phyloP scores from a whole-genome alignment of 2,797 vertebrate species.

The Channallabes apus region DNA sequence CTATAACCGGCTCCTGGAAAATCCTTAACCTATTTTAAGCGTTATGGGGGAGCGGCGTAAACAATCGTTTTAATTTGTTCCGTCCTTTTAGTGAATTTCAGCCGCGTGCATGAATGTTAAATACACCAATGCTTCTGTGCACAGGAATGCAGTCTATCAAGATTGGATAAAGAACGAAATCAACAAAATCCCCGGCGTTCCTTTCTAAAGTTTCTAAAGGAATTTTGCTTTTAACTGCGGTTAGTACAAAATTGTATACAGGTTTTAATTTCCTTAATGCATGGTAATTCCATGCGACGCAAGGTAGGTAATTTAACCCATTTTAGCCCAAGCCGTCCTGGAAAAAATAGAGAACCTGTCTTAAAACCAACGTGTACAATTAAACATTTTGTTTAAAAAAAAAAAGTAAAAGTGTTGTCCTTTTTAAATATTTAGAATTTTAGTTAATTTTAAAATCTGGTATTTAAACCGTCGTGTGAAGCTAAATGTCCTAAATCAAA shows the following conservation, averaged over 20 bases:
- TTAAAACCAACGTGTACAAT: neutral
- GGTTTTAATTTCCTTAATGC: neutral
- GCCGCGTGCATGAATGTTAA: neutral
- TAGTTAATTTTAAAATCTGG: neutral
- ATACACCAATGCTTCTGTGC: constrained; percentile 15
- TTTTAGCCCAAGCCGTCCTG: neutral
- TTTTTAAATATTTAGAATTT: neutral
- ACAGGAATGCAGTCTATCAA: constrained; percentile 22
- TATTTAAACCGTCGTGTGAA: neutral
- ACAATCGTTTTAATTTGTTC: neutral
- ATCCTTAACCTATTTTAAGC: neutral
- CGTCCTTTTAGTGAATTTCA: constrained; percentile 3
- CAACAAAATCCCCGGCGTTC: constrained; percentile 6
- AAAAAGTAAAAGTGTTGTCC: neutral
- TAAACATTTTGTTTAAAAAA: neutral
- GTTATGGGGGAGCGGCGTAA: neutral
- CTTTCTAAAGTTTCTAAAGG: neutral
- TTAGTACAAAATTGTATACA: neutral
- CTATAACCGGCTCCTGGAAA: constrained; percentile 18
- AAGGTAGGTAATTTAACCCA: neutral
- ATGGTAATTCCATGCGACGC: neutral
- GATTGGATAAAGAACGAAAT: neutral
- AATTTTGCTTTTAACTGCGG: neutral
- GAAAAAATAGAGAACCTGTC: neutral
- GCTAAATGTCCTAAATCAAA: neutral